These are phyloP conservation scores for Seriola rivoliana DNA, from an alignment of 2,113 vertebrate species.

Conservation along the genomic window DNA sequence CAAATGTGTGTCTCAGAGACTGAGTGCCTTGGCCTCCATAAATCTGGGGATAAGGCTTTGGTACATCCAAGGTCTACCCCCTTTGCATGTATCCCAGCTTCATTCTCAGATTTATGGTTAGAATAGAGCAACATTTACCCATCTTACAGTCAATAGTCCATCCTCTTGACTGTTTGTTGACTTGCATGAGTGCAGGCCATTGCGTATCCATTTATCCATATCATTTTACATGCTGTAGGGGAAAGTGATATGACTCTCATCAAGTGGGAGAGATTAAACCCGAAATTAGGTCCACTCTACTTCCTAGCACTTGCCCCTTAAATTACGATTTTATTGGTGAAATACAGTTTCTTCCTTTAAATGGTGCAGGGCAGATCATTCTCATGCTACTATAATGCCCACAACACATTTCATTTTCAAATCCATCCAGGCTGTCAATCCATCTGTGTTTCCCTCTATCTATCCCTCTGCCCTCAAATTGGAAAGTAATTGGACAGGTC, in stretches of 20 bases:
- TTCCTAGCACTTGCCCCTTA: neutral
- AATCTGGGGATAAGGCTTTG: constrained; percentile 59
- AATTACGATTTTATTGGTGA: constrained; percentile 7
- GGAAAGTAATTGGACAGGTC: constrained; percentile 73
- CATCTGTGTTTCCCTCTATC: constrained; percentile 62
- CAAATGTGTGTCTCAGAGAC: constrained; percentile 67
- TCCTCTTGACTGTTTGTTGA: constrained; percentile 8
- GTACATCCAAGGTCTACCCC: constrained; percentile 42
- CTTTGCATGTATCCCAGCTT: constrained; percentile 19
- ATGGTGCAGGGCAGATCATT: neutral
- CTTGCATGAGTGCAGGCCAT: constrained; percentile 4
- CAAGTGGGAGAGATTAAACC: constrained; percentile 13
- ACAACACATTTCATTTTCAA: constrained; percentile 46
- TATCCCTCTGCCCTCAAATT: constrained; percentile 41
- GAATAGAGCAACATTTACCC: constrained; percentile 37
- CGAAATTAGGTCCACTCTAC: neutral
- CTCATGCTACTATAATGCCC: constrained; percentile 11
- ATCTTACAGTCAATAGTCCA: constrained; percentile 4
- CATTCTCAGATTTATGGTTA: constrained; percentile 37
- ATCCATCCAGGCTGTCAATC: constrained; percentile 48
- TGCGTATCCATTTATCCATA: constrained; percentile 1
- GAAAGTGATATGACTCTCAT: neutral
- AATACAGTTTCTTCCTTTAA: neutral
- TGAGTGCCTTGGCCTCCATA: constrained; percentile 67
- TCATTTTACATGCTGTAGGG: neutral